Conservation (phyloP, 2,888 invertebrate species). For the Sarcophaga caerulescens region DNA sequence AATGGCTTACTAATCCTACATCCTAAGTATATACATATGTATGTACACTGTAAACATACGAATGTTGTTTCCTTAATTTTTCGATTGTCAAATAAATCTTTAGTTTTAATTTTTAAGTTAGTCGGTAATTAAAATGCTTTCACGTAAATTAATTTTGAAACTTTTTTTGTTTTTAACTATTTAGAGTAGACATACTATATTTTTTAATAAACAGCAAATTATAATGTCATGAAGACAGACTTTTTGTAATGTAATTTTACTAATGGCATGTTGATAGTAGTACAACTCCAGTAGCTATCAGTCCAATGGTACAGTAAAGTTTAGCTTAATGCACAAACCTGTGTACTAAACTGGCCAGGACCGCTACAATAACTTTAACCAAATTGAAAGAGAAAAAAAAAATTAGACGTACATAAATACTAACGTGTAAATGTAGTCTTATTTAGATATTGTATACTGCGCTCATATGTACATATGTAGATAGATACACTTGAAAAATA, state of each 20-base stretch:
- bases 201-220: slow-evolving; percentile 57
- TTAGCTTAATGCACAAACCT: background rate
- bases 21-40: too few relatives aligned
- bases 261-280: slow-evolving; percentile 35
- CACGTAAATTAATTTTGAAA: slow-evolving; percentile 35
- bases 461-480: background rate
- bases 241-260: slow-evolving; percentile 26
- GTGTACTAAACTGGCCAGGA: slow-evolving; percentile 10
- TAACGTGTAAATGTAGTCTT: background rate
- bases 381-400: slow-evolving; percentile 24
- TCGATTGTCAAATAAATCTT: background rate
- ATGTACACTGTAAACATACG: too few relatives aligned
- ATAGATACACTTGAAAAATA: slow-evolving; percentile 25
- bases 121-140: slow-evolving; percentile 18
- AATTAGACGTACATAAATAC: slow-evolving; percentile 12
- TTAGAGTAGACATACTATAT: background rate
- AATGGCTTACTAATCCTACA: too few relatives aligned
- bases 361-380: slow-evolving; percentile 28
- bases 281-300: slow-evolving; percentile 13
- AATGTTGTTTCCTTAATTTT: background rate
- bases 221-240: slow-evolving; percentile 55
- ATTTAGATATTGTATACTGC: background rate
- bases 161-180: background rate
- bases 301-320: background rate
- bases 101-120: background rate